Percentiles rank a stretch among this genome's conserved stretches.
Conservation (phyloP, 2,113 vertebrate species). For the Hippoglossus stenolepis region DNA sequence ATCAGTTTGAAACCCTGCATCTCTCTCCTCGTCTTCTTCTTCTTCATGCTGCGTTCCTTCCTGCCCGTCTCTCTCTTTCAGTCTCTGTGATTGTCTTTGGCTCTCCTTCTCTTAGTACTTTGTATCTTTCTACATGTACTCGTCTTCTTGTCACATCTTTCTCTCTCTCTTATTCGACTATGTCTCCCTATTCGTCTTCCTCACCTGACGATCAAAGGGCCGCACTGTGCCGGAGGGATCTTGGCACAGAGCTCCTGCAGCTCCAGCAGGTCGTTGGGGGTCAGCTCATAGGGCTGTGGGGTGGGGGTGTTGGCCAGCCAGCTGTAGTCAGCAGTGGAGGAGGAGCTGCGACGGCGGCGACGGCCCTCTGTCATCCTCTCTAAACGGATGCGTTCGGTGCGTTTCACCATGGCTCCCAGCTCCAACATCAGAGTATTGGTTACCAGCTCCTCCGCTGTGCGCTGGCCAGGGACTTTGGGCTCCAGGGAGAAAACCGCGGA, state of each 20-base stretch:
- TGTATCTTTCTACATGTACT: neutral
- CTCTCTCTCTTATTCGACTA: too few relatives aligned
- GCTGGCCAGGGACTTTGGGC: conserved; percentile 81
- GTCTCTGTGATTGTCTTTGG: too few relatives aligned
- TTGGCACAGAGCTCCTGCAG: conserved; percentile 84
- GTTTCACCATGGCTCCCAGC: conserved; percentile 84
- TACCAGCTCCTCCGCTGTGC: conserved; percentile 80
- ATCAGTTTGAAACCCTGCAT: neutral
- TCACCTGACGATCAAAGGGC: conserved; percentile 84
- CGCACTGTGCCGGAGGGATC: conserved; percentile 83
- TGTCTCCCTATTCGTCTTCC: neutral
- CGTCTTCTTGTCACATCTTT: too few relatives aligned
- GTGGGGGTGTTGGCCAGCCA: conserved; percentile 80
- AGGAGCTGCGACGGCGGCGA: conserved; percentile 73
- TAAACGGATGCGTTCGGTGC: conserved; percentile 81
- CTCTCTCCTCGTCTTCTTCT: neutral
- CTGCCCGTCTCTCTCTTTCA: neutral
- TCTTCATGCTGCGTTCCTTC: neutral
- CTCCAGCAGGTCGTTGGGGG: conserved; percentile 82
- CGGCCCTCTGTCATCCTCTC: conserved; percentile 73
- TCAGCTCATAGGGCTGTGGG: conserved; percentile 78
- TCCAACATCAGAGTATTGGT: conserved; percentile 87
- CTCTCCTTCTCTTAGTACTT: too few relatives aligned
- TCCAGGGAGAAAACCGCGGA: conserved; percentile 81
- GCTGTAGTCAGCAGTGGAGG: conserved; percentile 83